Evolutionary conservation across 2,888 invertebrate species (phyloP).

Genomic region (Petrolisthes cinctipes): DNA sequence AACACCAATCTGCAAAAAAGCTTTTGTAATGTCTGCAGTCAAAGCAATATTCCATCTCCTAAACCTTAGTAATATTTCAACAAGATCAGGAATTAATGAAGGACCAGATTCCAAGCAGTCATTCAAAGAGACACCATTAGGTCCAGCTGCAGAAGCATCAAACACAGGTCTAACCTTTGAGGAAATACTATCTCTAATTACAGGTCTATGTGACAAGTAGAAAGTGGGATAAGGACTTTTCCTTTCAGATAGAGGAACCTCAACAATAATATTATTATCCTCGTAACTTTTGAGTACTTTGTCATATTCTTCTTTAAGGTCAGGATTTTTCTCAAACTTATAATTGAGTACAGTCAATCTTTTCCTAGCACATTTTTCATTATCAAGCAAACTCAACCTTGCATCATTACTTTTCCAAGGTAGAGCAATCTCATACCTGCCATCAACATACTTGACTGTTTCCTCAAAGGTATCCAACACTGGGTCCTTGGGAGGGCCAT

Average conservation of each 20-base stretch:
- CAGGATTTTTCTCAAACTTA: neutral
- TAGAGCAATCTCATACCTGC: slow-evolving; percentile 27
- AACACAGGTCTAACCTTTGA: slow-evolving; percentile 22
- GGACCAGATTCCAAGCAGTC: slow-evolving; percentile 5
- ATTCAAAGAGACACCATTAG: slow-evolving; percentile 16
- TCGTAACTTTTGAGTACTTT: slow-evolving; percentile 3
- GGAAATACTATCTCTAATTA: slow-evolving; percentile 6
- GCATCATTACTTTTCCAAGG: neutral
- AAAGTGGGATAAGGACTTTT: neutral
- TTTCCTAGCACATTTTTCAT: slow-evolving; percentile 9
- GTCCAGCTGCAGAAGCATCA: slow-evolving; percentile 6
- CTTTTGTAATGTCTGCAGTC: slow-evolving; percentile 7
- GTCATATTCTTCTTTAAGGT: slow-evolving; percentile 5
- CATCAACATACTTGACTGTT: slow-evolving; percentile 18
- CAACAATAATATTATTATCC: neutral
- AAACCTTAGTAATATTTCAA: slow-evolving; percentile 14
- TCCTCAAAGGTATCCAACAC: neutral
- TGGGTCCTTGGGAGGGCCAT: no score
- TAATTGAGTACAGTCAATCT: neutral
- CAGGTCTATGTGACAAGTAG: slow-evolving; percentile 19
- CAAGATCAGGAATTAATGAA: slow-evolving; percentile 18
- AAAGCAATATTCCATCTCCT: slow-evolving; percentile 19
- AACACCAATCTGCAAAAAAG: neutral
- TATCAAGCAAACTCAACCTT: slow-evolving; percentile 9
- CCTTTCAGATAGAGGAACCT: neutral